These are phyloP conservation scores for Tipula confusa DNA, from an alignment of 2,888 invertebrate species.

Conservation along the genomic window DNA sequence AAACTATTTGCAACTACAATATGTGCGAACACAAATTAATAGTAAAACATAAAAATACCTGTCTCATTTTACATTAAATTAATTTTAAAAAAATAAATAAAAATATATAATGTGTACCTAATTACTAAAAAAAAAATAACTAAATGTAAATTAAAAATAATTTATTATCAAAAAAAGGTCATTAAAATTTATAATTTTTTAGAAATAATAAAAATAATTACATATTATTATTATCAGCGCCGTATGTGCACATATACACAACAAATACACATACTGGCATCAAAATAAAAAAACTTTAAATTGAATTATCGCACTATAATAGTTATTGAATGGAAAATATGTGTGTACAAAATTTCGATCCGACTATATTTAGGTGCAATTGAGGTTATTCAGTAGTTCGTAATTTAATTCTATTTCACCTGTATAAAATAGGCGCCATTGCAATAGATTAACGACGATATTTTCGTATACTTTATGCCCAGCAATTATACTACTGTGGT, in stretches of 20 bases:
- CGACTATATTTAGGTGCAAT: not conserved
- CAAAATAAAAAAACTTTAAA: not conserved
- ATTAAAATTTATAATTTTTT: slow-evolving; percentile 12
- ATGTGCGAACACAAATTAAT: not conserved
- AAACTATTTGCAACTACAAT: not conserved
- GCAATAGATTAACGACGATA: too few relatives aligned
- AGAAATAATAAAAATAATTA: not conserved
- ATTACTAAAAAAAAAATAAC: not conserved
- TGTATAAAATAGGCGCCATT: not conserved
- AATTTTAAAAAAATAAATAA: not conserved
- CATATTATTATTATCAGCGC: slow-evolving; percentile 12
- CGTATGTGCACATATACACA: not conserved
- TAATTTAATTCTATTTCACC: not conserved
- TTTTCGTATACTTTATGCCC: too few relatives aligned
- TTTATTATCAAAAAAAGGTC: slow-evolving; percentile 25
- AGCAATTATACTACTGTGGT: too few relatives aligned
- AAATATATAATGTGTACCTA: too few relatives aligned
- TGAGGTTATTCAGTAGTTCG: not conserved
- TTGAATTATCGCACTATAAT: not conserved
- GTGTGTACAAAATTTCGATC: not conserved
- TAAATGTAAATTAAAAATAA: not conserved
- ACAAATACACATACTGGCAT: not conserved
- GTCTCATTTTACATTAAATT: not conserved
- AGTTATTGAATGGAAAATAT: not conserved
- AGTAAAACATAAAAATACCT: not conserved